These are phyloP conservation scores for Carduelis carduelis DNA, from an alignment of 2,797 vertebrate genomes.

Conservation along the genomic window DNA sequence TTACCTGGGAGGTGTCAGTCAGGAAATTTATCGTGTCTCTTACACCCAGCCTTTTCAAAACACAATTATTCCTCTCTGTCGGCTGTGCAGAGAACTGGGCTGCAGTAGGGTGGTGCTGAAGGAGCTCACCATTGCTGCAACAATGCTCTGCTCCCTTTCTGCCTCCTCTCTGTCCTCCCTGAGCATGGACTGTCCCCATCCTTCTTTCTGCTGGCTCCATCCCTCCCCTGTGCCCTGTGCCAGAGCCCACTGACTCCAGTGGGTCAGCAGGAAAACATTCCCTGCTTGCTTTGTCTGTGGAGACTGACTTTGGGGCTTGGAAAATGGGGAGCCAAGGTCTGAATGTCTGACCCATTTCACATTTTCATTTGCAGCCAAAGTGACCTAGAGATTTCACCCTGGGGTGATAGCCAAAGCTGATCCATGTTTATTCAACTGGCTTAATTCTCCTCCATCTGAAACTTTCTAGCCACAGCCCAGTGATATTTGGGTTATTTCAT, in stretches of 20 bases:
- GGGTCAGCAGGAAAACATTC: neutral
- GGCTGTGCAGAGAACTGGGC: neutral
- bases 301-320: neutral
- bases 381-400: constrained; percentile 39
- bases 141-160: neutral
- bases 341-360: neutral
- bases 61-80: neutral
- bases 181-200: neutral
- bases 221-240: neutral
- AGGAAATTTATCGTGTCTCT: constrained; percentile 7
- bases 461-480: neutral
- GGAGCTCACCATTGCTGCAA: neutral
- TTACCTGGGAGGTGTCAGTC: neutral
- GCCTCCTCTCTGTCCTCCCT: neutral
- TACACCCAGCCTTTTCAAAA: neutral
- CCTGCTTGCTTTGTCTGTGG: neutral
- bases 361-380: neutral
- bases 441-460: neutral
- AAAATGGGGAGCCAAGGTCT: neutral
- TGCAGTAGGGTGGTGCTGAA: neutral
- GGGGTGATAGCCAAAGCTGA: neutral
- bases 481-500: neutral
- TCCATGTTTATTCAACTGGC: neutral
- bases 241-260: neutral
- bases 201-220: neutral